Base-by-base conservation (phyloP, 2,113 vertebrate genomes). In the Lates calcarifer region DNA sequence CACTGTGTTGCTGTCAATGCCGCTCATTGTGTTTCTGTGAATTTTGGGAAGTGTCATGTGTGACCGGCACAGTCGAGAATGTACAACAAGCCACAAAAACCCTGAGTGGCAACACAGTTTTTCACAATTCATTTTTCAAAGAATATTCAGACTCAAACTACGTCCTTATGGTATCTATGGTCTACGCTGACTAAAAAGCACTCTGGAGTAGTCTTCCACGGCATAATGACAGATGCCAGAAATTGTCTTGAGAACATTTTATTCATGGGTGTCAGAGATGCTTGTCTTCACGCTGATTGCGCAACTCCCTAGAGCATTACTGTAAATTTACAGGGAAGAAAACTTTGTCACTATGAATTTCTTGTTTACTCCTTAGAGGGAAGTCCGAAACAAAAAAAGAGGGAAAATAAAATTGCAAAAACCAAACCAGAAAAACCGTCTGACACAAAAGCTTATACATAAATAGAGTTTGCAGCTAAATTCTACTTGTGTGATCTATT, bases 41-140 rank as follows among this genome's bases (percentile, higher is more conserved):
- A 71, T 74, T 76, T 71, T 83, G 56, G 56, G 74, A 85, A 83
- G 57, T 69, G 53, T 74, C 55, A 39, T 69, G 55, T 49, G 60
- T 85, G 82, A 73, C 71, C 64, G 56, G 75, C 41, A 8, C 56
- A 66, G 68, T 1, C 39, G 26, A 78, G 39, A 79, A 68, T 63
- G 29, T 64, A 56, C 33, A 35, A 35, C 55, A 68, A 53, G 35
- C 31, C 69, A 74, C 57, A 70, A 56, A 56, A 43, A 1, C 45
- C 65, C 20, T 9, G 22, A 24, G 41, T 43, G 66, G 39, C 35
- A 68, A 60, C 61, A 37, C 6, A 22, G 24, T 55, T 41, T 75
- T 83, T 58, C 39, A 49, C 33, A 69, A 43, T 33, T 12, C 6
- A 31, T 31, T 14, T 47, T 60, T 1, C 45, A 35, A 24, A 24